Percentiles rank a stretch among this genome's conserved stretches.
These are phyloP conservation scores for Botrylloides violaceus DNA, from an alignment of 23 tunicate genomes.

Conservation along the genomic window DNA sequence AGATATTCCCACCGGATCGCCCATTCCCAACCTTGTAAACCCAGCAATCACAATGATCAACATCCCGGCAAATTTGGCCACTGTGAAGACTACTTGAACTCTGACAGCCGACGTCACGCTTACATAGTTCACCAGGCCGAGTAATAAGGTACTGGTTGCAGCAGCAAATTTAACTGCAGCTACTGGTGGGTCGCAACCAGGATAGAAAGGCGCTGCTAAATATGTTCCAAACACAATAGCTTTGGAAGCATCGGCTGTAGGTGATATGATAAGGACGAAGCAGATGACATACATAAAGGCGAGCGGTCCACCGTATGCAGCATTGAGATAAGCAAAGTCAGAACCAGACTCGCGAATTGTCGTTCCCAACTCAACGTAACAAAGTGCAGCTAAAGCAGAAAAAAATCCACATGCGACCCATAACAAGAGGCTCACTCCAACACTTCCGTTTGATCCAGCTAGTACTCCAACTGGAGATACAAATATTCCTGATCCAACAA, in stretches of 20 bases:
- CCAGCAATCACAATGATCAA: slow-evolving; percentile 37
- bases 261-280: neutral
- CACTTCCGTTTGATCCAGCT: slow-evolving; percentile 45
- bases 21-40: slow-evolving; percentile 23
- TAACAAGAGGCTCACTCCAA: slow-evolving; percentile 42
- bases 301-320: slow-evolving; percentile 43
- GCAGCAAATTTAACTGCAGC: slow-evolving; percentile 29
- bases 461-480: slow-evolving; percentile 62
- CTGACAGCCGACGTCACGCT: slow-evolving; percentile 34
- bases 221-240: slow-evolving; percentile 42
- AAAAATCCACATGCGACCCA: slow-evolving; percentile 44
- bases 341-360: slow-evolving; percentile 29
- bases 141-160: neutral
- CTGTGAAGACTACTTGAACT: slow-evolving; percentile 40
- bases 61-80: slow-evolving; percentile 42
- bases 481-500: slow-evolving; percentile 48
- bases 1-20: slow-evolving; percentile 31
- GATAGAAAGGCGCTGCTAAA: slow-evolving; percentile 32
- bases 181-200: slow-evolving; percentile 32
- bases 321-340: slow-evolving; percentile 35
- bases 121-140: slow-evolving; percentile 27
- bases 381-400: slow-evolving; percentile 32
- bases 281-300: slow-evolving; percentile 27
- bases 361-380: slow-evolving; percentile 57
- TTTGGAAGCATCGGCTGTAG: slow-evolving; percentile 14